Base-by-base conservation (phyloP, 2,797 vertebrate genomes). In the Coluber constrictor region DNA sequence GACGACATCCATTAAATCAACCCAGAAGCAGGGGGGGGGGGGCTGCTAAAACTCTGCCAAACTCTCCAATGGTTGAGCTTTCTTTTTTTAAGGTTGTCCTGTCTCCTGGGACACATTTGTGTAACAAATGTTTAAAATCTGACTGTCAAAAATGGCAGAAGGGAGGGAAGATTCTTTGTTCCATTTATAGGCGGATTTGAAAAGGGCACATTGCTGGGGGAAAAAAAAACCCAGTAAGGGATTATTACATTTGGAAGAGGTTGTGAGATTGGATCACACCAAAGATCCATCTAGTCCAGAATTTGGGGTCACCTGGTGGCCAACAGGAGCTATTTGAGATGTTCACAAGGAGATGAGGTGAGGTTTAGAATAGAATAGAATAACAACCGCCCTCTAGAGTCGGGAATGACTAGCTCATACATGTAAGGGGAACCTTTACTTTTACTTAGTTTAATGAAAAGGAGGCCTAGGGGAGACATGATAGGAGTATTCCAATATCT, bases 101-200 rank as follows among this genome's bases (percentile, higher is more conserved):
- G 94, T 94, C 95, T n/a, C 43, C 27, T 79, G 94, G 95, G 96
- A 96, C 94, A 94, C 95, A 97, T 96, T 97, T 96, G 91, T 89
- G 91, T 93, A 95, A 95, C 87, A 54, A 96, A 95, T 55, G 92
- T 89, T 92, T 96, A 54, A 83, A 92, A 95, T 94, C 93, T 92
- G 32, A 92, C 95, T 93, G n/a, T 96, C 96, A 97, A 97, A 95
- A 96, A 97, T 90, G 93, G 93, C 92, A 3, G 10, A 94, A 92
- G 43, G 43, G 66, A 70, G 93, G 95, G 94, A 27, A 79, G 79
- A 57, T 11, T 93, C 93, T 90, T 92, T 94, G 92, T 92, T 94
- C 90, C 2, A n/a, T 51, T 92, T 95, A 74, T 1, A 0, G 66
- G 94, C 70, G 92, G n/a, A 16, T 92, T 93, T 61, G 92, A 23